Conservation (phyloP, 2,797 vertebrate species). For the Gallinago nigripennis region DNA sequence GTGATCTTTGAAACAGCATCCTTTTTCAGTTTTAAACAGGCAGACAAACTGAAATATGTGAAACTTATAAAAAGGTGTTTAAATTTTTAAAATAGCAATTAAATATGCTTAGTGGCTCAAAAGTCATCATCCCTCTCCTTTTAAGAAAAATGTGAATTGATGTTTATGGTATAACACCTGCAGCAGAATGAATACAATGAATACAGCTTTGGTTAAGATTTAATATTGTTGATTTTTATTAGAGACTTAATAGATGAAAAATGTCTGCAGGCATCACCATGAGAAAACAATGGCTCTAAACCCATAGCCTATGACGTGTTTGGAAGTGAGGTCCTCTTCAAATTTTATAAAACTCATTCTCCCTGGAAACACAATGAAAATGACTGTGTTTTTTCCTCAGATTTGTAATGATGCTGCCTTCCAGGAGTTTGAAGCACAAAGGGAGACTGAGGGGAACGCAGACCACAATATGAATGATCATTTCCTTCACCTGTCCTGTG, state of each 20-base stretch:
- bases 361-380: background rate
- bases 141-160: background rate
- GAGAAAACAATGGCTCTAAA: background rate
- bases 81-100: background rate
- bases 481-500: background rate
- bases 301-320: background rate
- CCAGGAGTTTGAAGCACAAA: background rate
- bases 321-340: background rate
- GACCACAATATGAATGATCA: background rate
- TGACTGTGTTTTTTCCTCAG: accelerated
- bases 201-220: background rate
- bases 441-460: background rate
- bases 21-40: background rate
- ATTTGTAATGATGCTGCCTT: background rate
- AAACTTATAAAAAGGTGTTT: background rate
- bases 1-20: background rate
- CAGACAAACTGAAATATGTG: background rate
- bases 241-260: background rate
- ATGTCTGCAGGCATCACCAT: background rate
- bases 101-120: background rate
- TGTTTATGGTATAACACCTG: background rate
- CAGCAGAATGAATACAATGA: background rate
- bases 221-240: background rate
- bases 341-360: background rate
- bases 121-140: background rate